Evolutionary conservation across 2,888 invertebrate genomes (phyloP), one percentile per base, ranked within the genome.

Genomic region (Antheraea assamensis): DNA sequence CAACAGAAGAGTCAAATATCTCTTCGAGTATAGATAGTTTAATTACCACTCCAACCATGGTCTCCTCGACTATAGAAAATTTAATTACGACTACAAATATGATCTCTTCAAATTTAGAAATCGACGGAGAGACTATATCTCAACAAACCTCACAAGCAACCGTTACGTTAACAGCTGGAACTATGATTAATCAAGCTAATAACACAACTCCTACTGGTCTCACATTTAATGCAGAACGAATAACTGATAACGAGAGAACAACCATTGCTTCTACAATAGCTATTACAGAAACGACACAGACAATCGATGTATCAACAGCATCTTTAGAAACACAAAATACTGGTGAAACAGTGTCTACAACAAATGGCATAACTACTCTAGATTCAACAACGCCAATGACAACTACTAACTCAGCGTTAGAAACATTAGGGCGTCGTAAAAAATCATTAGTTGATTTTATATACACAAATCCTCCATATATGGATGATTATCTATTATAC

Each of bases 361-460:
- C 76, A 5, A 77, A 79, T 58, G 76, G 77, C 30, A 82, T 81
- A 71, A 79, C 82, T 24, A 78, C 82, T 19, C 73, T 78, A 15
- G 83, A 78, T 74, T 72, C 80, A 13, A 79, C 83, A 5, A 83
- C 83, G 17, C 74, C 81, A n/a, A 71, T 71, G 35, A 72, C 73
- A 42, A 85, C 78, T 72, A 85, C 78, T 72, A 85, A 82, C 71
- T 83, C 90, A 7, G 81, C 83, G 3, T 77, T 91, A 80, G 92
- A 92, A 83, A 92, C 90, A 1, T 84, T 92, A 3, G 83, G 90
- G 76, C 83, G 94, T 72, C 86, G 87, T 70, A 95, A 94, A 76
- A 93, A 88, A 80, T 94, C 95, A 1, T 85, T 93, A 42, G 90
- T 91, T 10, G 92, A 94, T 80, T 95, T 93, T 72, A 85, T 93